Conservation (phyloP, 2,797 vertebrate species). For the Cossypha niveicapilla region DNA sequence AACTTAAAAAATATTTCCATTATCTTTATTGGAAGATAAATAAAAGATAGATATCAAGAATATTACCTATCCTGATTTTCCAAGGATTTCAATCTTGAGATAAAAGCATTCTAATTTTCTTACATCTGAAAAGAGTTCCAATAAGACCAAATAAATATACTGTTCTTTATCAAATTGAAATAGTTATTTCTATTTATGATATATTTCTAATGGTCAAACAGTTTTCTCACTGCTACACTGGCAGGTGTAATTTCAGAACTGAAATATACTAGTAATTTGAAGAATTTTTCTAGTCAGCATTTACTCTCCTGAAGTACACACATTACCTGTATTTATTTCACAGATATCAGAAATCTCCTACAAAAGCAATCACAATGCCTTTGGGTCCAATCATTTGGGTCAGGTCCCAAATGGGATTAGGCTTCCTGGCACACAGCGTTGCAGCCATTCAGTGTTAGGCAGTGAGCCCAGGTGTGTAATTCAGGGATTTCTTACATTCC, state of each 20-base stretch:
- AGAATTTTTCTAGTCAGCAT: background rate
- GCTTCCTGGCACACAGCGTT: background rate
- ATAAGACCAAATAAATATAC: background rate
- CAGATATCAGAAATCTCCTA: background rate
- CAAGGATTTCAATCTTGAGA: background rate
- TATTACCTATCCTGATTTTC: background rate
- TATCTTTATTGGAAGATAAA: background rate
- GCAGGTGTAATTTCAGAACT: background rate
- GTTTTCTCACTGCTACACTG: background rate
- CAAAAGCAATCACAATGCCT: background rate
- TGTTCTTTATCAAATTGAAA: background rate
- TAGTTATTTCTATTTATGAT: background rate
- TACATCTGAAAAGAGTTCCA: background rate
- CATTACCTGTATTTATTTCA: background rate
- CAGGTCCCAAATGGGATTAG: conserved; percentile 29
- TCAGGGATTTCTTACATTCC: background rate
- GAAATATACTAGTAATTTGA: background rate
- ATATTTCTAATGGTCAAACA: background rate
- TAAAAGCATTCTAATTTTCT: background rate
- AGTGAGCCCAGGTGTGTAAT: conserved; percentile 14
- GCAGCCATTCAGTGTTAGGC: background rate
- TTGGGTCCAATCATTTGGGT: conserved; percentile 11
- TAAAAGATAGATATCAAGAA: too few relatives aligned
- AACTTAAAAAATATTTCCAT: background rate
- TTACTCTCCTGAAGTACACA: background rate